Evolutionary conservation across 2,797 vertebrate species (phyloP), one percentile per base, ranked within the genome.

Genomic region (Micromesistius poutassou): DNA sequence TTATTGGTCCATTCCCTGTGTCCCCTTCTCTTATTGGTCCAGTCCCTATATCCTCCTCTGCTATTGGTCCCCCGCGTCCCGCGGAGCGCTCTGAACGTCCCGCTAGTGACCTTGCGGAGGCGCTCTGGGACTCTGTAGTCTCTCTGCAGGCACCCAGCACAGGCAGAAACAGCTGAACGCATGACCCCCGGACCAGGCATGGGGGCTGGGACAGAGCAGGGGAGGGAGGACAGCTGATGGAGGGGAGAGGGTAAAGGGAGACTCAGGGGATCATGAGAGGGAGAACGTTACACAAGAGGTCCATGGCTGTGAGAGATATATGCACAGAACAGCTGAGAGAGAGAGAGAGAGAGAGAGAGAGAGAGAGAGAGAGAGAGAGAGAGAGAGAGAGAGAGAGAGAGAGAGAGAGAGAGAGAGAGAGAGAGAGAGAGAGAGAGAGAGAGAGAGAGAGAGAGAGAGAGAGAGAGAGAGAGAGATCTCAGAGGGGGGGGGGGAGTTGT

Each of bases 41-140:
- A 55, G 22, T 55, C 50, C 50, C 42, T 46, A 8, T 38, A 38
- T 38, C 36, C 36, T 12, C 36, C 36, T 38, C 36, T 38, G 6
- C 10, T 10, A 38, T 38, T 38, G 36, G 7, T 38, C 36, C 9
- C 9, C 36, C 36, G 42, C 42, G 13, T 46, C 42, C 42, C 16
- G 42, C 12, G 12, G 42, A 46, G 42, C 42, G 16, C 42, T 46
- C 42, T 55, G 50, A 55, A 22, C 19, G 19, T 55, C 14, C 50
- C 50, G 16, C 22, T 55, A 55, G 16, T 90, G 91, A 92, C 91
- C 91, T 92, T 92, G 91, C 86, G 85, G 85, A 86, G 81, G 83
- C 79, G 79, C 81, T 84, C 16, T 71, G 13, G 84, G 79, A 81
- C 68, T 79, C 81, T 50, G 33, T 75, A 83, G 82, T 85, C 87